These are phyloP conservation scores for Latheticus oryzae DNA, from an alignment of 2,888 invertebrate genomes.

Conservation along the genomic window DNA sequence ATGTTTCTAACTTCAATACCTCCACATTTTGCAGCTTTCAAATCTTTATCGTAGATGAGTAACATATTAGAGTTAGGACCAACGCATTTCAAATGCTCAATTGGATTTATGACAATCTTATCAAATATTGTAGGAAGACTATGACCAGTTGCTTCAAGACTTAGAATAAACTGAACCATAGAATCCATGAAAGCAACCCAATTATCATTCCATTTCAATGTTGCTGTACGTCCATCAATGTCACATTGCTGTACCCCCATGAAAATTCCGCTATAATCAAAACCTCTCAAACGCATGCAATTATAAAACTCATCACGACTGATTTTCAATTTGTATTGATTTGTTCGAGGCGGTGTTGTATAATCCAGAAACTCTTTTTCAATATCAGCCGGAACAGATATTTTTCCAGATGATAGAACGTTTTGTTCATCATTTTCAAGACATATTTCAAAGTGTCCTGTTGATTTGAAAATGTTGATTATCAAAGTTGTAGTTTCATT, in stretches of 20 bases:
- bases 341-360: neutral
- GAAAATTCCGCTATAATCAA: slow-evolving; percentile 68
- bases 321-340: slow-evolving; percentile 29
- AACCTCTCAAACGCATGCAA: slow-evolving; percentile 68
- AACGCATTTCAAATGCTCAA: slow-evolving; percentile 30
- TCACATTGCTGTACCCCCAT: slow-evolving; percentile 67
- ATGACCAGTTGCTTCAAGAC: slow-evolving; percentile 69
- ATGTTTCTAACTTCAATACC: slow-evolving; percentile 3
- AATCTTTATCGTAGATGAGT: neutral
- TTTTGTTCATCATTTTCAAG: slow-evolving; percentile 69
- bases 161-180: slow-evolving; percentile 73
- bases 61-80: neutral
- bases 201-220: slow-evolving; percentile 70
- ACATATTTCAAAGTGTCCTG: slow-evolving; percentile 54
- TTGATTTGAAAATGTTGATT: slow-evolving; percentile 51
- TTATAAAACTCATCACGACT: slow-evolving; percentile 61
- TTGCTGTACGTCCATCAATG: slow-evolving; percentile 61
- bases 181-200: slow-evolving; percentile 79
- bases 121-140: slow-evolving; percentile 74
- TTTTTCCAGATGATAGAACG: slow-evolving; percentile 66
- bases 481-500: slow-evolving; percentile 56
- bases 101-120: slow-evolving; percentile 66
- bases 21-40: neutral
- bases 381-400: slow-evolving; percentile 68
- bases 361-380: slow-evolving; percentile 2